phyloP scores from a whole-genome alignment of 2,888 invertebrate genomes.

The Melieria omissa region DNA sequence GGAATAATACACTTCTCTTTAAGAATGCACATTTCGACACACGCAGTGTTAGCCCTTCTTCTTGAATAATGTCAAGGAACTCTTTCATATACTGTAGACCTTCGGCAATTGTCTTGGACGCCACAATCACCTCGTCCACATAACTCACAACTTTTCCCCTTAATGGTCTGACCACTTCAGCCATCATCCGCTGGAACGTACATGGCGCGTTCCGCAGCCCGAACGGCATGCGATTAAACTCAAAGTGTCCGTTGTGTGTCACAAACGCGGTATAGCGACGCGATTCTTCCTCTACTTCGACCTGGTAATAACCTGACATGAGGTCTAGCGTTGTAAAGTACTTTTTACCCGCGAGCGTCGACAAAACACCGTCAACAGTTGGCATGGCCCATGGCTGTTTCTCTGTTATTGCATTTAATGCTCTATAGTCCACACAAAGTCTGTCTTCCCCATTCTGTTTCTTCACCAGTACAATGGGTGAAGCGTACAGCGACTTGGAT shows the following conservation, averaged over 20 bases:
- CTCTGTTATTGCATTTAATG: constrained; percentile 41
- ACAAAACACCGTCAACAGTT: constrained; percentile 28
- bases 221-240: constrained; percentile 36
- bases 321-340: constrained; percentile 36
- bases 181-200: constrained; percentile 55
- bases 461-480: neutral
- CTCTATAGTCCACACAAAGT: constrained; percentile 36
- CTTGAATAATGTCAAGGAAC: constrained; percentile 29
- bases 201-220: constrained; percentile 52
- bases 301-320: constrained; percentile 37
- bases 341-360: constrained; percentile 20
- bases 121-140: constrained; percentile 38
- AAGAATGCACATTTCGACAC: constrained; percentile 48
- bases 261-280: constrained; percentile 33
- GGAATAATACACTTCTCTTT: constrained; percentile 45
- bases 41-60: constrained; percentile 41
- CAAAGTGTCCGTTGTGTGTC: constrained; percentile 34
- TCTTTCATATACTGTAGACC: constrained; percentile 37
- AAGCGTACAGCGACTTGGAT: constrained; percentile 9
- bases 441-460: constrained; percentile 55
- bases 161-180: constrained; percentile 22
- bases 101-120: constrained; percentile 30
- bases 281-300: constrained; percentile 33
- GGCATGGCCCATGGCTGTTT: constrained; percentile 42
- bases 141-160: constrained; percentile 34